phyloP scores from a whole-genome alignment of 2,888 invertebrate genomes.

The Bimastos eiseni region DNA sequence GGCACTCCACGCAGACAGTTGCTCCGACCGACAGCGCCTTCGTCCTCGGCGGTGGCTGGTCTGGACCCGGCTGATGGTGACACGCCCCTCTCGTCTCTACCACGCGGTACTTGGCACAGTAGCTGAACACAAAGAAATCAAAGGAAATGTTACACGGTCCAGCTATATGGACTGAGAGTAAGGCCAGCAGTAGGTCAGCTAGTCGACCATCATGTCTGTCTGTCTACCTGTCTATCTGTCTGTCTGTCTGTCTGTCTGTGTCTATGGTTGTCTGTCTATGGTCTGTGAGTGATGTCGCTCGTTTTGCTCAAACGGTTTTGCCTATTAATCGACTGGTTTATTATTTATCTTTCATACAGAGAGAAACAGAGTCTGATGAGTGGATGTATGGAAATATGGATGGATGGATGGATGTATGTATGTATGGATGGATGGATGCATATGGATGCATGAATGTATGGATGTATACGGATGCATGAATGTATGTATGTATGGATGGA shows the following conservation, averaged over 20 bases:
- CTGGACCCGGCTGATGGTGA: slow-evolving; percentile 37
- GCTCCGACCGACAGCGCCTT: slow-evolving; percentile 65
- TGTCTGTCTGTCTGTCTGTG: too few species aligned
- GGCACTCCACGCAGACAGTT: slow-evolving; percentile 79
- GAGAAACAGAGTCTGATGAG: too few species aligned
- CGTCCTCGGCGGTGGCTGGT: slow-evolving; percentile 38
- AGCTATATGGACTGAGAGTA: too few species aligned
- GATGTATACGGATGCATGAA: not conserved
- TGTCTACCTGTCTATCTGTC: too few species aligned
- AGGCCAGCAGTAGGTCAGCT: too few species aligned
- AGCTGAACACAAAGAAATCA: slow-evolving; percentile 69
- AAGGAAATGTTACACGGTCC: not conserved
- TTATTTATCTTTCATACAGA: too few species aligned
- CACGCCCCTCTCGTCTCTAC: slow-evolving; percentile 59
- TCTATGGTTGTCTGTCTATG: not conserved
- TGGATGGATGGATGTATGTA: too few species aligned
- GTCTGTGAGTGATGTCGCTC: too few species aligned
- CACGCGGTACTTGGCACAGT: slow-evolving; percentile 83
- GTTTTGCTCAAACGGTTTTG: too few species aligned
- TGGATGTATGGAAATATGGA: too few species aligned
- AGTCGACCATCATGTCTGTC: too few species aligned
- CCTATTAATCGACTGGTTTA: too few species aligned
- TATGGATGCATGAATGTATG: slow-evolving; percentile 30
- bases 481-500: not conserved
- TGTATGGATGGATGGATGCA: slow-evolving; percentile 52